Percentiles rank a stretch among this genome's conserved stretches.
Evolutionary conservation across 2,113 vertebrate genomes (phyloP).

Genomic region (Vimba vimba): DNA sequence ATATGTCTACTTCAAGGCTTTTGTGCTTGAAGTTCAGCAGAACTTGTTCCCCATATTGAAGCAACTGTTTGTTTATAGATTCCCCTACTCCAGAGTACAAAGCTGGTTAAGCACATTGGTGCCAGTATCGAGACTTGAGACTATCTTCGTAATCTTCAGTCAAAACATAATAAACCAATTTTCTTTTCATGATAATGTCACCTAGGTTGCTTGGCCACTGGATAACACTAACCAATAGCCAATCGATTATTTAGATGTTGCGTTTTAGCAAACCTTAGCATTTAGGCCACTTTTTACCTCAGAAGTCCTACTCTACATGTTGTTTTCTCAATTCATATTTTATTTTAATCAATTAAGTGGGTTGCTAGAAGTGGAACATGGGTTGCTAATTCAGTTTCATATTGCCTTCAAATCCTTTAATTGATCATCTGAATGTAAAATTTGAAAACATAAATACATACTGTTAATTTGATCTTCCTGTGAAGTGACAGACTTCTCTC

Average conservation of each 20-base stretch:
- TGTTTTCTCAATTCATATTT: background rate
- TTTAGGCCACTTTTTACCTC: background rate
- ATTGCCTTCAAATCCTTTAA: background rate
- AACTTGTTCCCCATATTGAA: background rate
- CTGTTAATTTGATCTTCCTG: too few species aligned
- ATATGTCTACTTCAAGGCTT: background rate
- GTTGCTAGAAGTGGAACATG: too few species aligned
- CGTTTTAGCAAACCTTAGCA: background rate
- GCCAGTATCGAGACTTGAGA: background rate
- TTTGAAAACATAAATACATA: background rate
- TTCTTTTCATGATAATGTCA: background rate
- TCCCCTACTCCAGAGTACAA: background rate
- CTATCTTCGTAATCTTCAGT: background rate
- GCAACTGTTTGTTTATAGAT: background rate
- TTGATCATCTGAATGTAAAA: background rate
- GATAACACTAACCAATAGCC: background rate
- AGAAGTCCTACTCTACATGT: background rate
- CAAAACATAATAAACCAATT: background rate
- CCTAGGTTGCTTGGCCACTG: background rate
- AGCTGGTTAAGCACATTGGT: background rate
- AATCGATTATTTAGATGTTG: background rate
- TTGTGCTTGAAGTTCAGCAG: conserved; percentile 8
- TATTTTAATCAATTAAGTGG: background rate
- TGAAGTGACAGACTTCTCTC: too few species aligned
- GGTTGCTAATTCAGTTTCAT: background rate